A percentile compares a stretch with the other conserved stretches of the same genome.
These are phyloP conservation scores for Enteromius thamalakanensis DNA, from an alignment of 2,797 vertebrate genomes.

Conservation along the genomic window DNA sequence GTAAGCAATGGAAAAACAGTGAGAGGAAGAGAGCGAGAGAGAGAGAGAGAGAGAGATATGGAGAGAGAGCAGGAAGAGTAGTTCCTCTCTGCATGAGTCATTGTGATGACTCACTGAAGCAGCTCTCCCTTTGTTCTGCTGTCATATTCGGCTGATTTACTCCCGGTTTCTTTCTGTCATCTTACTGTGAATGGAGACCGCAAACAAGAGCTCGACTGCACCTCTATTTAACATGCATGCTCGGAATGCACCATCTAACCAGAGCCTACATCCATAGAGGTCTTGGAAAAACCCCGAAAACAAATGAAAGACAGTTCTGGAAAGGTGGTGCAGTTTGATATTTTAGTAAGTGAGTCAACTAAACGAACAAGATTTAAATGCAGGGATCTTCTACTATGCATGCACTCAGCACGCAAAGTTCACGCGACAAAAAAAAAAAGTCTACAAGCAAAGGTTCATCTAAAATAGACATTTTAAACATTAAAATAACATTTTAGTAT, in stretches of 20 bases:
- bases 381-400: background rate
- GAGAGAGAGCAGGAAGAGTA: constrained; percentile 72
- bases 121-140: constrained; percentile 76
- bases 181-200: constrained; percentile 57
- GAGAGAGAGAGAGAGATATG: constrained; percentile 20
- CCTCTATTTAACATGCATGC: constrained; percentile 24
- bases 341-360: constrained; percentile 1
- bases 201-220: constrained; percentile 50
- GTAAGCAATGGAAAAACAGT: constrained; percentile 28
- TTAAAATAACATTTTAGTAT: background rate
- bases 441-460: background rate
- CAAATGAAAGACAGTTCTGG: constrained; percentile 7
- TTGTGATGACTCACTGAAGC: constrained; percentile 76
- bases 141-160: constrained; percentile 78
- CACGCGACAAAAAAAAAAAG: background rate
- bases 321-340: background rate
- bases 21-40: constrained; percentile 42
- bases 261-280: background rate
- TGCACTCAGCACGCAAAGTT: background rate
- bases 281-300: constrained; percentile 11
- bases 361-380: background rate
- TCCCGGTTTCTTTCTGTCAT: constrained; percentile 63
- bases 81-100: constrained; percentile 72
- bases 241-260: constrained; percentile 12
- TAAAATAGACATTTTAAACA: background rate